Evolutionary conservation across 2,888 invertebrate genomes (phyloP), one percentile per base, ranked within the genome.

Genomic region (Ochropleura leucogaster): DNA sequence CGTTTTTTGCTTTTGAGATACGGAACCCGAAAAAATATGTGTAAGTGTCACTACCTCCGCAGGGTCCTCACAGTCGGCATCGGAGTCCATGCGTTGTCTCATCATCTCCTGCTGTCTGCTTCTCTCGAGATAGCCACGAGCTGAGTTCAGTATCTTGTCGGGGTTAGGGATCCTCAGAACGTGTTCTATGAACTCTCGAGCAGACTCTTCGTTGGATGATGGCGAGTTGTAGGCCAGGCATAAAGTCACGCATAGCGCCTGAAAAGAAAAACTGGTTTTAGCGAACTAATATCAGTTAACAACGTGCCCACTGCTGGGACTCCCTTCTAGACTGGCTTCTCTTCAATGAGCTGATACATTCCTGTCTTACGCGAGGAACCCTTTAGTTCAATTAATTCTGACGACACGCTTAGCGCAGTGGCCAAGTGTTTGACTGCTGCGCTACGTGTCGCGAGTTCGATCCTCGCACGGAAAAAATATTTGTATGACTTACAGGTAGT

Each of bases 71-170:
- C 94, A 95, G 47, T 94, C 92, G 0, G 79, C 81, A 1, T 92
- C 91, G 3, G 91, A 89, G 3, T 79, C 60, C 5, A 85, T 73
- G 4, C 88, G 86, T 49, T 90, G 90, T 16, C 87, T 87, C 7
- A 86, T 84, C 46, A 90, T 67, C 3, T 73, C 90, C 40, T 89
- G 88, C 53, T 92, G 92, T 8, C 91, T 86, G 73, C 90, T 93
- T 62, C 90, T 89, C 78, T 96, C 93, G 55, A 96, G 84, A 42
- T 92, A 88, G 1, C 92, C 93, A 0, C 95, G 89, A 0, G 95
- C 95, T 0, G 95, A 92, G 84, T 95, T 95, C 7, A 95, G 88
- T 4, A 95, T 92, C 74, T 91, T 93, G n/a, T 95, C 93, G 0
- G 95, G 89, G 70, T 95, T 92, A 0, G 95, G 94, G 30, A 95